Percentiles rank a stretch among this genome's conserved stretches.
phyloP scores from a whole-genome alignment of 2,888 invertebrate species.

The Aromia moschata region DNA sequence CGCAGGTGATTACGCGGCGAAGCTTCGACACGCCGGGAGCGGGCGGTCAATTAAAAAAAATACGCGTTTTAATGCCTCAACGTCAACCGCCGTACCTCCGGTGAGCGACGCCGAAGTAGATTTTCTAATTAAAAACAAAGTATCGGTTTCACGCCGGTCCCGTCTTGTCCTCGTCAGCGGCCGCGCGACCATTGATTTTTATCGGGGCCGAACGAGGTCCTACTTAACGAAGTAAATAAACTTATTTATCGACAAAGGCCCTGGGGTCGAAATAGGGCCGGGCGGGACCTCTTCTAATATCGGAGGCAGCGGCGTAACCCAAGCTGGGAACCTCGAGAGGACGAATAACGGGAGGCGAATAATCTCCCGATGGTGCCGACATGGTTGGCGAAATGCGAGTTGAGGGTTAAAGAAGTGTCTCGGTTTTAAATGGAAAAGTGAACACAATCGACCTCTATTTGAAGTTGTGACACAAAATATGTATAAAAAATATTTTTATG shows the following conservation, averaged over 20 bases:
- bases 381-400: too few relatives aligned
- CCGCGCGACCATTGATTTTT: constrained; percentile 21
- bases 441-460: too few relatives aligned
- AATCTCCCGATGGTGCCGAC: too few relatives aligned
- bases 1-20: too few relatives aligned
- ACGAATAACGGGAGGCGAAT: too few relatives aligned
- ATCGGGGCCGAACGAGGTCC: constrained; percentile 17
- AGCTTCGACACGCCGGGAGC: too few relatives aligned
- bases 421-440: too few relatives aligned
- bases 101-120: constrained; percentile 22
- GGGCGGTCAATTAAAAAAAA: constrained; percentile 23
- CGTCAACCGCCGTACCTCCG: constrained; percentile 22
- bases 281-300: constrained; percentile 1
- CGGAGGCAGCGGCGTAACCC: too few relatives aligned
- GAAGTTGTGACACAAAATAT: too few relatives aligned
- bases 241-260: constrained; percentile 24
- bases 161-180: constrained; percentile 16
- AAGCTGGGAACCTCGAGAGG: too few relatives aligned
- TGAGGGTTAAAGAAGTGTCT: too few relatives aligned
- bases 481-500: too few relatives aligned
- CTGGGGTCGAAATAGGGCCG: constrained; percentile 8
- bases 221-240: constrained; percentile 24
- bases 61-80: constrained; percentile 23
- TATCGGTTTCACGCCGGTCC: constrained; percentile 24
- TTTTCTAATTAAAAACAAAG: constrained; percentile 28